Percentiles rank a stretch among this genome's conserved stretches.
These are phyloP conservation scores for Antedon mediterranea DNA, from an alignment of 53 echinoderm and acorn worm genomes.

Conservation along the genomic window DNA sequence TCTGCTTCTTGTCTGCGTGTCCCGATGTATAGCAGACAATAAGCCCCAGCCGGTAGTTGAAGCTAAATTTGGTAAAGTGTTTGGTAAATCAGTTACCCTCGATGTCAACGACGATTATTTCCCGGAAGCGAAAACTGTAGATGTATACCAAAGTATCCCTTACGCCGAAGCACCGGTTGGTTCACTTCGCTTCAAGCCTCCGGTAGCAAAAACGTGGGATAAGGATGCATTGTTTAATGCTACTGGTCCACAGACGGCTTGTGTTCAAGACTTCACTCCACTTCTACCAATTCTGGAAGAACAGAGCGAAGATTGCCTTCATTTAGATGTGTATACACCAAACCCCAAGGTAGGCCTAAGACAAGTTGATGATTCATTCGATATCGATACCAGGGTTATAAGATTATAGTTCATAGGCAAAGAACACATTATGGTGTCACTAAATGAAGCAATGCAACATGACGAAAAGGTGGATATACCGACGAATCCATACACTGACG, in stretches of 20 bases:
- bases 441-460: too few relatives aligned
- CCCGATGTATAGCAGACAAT: not conserved
- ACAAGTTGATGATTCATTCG: too few relatives aligned
- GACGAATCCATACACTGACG: too few relatives aligned
- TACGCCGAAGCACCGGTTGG: constrained; percentile 71
- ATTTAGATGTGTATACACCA: constrained; percentile 18
- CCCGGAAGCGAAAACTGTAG: not conserved
- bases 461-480: too few relatives aligned
- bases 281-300: not conserved
- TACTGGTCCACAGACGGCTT: constrained; percentile 6
- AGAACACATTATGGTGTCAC: too few relatives aligned
- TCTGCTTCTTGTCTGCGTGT: not conserved
- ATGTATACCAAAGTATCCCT: constrained; percentile 37
- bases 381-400: too few relatives aligned
- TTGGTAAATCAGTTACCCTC: constrained; percentile 42
- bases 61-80: constrained; percentile 29
- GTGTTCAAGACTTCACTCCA: not conserved
- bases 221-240: constrained; percentile 39
- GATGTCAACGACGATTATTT: not conserved
- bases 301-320: constrained; percentile 26
- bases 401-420: too few relatives aligned
- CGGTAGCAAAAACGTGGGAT: constrained; percentile 20
- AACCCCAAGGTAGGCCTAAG: not conserved
- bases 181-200: constrained; percentile 34
- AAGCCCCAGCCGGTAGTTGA: constrained; percentile 17